Evolutionary conservation across 2,113 vertebrate species (phyloP).

Genomic region (Sarotherodon lohbergeri): DNA sequence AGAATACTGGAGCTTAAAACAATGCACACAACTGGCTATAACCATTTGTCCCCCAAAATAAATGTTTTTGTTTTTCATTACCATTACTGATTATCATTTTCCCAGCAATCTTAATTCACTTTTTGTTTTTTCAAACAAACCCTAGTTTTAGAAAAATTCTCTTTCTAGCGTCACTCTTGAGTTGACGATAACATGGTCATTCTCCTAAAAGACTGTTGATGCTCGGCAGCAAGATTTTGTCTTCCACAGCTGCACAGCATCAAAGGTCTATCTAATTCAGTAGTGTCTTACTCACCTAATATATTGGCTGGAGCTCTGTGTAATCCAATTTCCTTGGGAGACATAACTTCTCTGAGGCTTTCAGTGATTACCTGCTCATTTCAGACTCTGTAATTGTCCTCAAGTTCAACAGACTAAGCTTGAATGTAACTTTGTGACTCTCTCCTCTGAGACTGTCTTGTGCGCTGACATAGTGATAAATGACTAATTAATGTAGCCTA

Average conservation of each 20-base stretch:
- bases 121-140: neutral
- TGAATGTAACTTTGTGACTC: constrained; percentile 8
- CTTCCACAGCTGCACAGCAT: constrained; percentile 10
- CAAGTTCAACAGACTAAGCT: constrained; percentile 9
- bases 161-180: neutral
- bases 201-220: neutral
- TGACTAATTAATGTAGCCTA: neutral
- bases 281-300: neutral
- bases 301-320: constrained; percentile 9
- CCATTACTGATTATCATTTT: neutral
- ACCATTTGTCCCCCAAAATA: neutral
- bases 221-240: neutral
- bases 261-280: constrained; percentile 20
- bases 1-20: neutral
- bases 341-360: constrained; percentile 25
- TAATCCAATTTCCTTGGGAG: constrained; percentile 45
- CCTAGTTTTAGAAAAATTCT: neutral
- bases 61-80: neutral
- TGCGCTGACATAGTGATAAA: neutral
- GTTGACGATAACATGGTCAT: neutral
- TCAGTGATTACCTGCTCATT: constrained; percentile 43
- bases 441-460: neutral
- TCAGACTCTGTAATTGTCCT: constrained; percentile 14
- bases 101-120: neutral
- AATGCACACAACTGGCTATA: neutral